Conservation (phyloP, 2,113 vertebrate species). For the Cheilinus undulatus region DNA sequence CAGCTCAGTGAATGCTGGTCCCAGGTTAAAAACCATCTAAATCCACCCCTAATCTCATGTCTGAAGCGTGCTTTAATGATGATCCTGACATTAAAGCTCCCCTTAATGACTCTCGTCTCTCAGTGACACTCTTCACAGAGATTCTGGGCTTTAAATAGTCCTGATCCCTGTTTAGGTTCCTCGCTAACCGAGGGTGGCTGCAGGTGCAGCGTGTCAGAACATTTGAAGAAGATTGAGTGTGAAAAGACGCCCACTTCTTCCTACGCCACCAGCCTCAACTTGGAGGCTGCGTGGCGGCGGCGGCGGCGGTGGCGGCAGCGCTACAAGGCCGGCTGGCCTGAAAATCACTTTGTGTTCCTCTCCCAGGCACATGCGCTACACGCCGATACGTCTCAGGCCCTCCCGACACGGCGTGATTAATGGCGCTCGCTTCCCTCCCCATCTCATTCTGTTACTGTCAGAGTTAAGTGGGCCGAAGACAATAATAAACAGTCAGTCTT, state of each 20-base stretch:
- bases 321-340: conserved; percentile 67
- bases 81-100: neutral
- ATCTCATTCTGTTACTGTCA: conserved; percentile 86
- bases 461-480: conserved; percentile 84
- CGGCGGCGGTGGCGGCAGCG: conserved; percentile 15
- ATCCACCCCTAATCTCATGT: neutral
- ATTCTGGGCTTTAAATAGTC: conserved; percentile 33
- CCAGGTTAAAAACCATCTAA: neutral
- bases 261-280: conserved; percentile 52
- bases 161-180: conserved; percentile 51
- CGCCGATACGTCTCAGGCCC: conserved; percentile 74
- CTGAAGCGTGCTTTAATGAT: neutral
- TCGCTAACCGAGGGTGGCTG: conserved; percentile 44
- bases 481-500: conserved; percentile 85
- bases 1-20: neutral
- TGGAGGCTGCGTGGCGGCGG: conserved; percentile 47
- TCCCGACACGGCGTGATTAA: conserved; percentile 82
- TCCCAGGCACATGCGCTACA: conserved; percentile 70
- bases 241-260: conserved; percentile 69
- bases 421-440: conserved; percentile 80
- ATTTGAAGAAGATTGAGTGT: conserved; percentile 79
- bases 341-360: conserved; percentile 77
- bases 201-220: conserved; percentile 69
- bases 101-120: neutral
- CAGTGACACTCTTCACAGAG: conserved; percentile 13